A percentile compares a stretch with the other conserved stretches of the same genome.
Evolutionary conservation across 2,888 invertebrate species (phyloP).

Genomic region (Sialis fuliginosa): DNA sequence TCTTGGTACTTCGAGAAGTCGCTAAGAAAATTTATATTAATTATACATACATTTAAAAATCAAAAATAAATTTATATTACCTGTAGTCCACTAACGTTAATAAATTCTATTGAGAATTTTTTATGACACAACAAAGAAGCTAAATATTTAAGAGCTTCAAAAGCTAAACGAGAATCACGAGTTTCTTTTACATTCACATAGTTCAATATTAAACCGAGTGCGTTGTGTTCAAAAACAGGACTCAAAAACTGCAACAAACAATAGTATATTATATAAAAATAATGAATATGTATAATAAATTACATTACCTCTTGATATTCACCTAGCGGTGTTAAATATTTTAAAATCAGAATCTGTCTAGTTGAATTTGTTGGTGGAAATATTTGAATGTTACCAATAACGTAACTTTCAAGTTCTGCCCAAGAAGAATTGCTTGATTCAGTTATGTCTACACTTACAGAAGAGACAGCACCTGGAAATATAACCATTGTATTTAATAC

Average conservation of each 20-base stretch:
- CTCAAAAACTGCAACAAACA: slow-evolving; percentile 51
- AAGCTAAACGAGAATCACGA: slow-evolving; percentile 80
- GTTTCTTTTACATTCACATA: slow-evolving; percentile 81
- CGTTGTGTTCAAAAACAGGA: slow-evolving; percentile 85
- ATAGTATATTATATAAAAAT: slow-evolving; percentile 2
- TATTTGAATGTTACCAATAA: slow-evolving; percentile 79
- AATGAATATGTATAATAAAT: slow-evolving; percentile 1
- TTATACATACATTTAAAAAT: slow-evolving; percentile 1
- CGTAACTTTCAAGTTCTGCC: slow-evolving; percentile 77
- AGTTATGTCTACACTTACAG: slow-evolving; percentile 17
- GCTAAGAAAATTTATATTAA: slow-evolving; percentile 26
- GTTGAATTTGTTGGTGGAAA: slow-evolving; percentile 79
- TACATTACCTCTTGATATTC: slow-evolving; percentile 78
- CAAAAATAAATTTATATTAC: slow-evolving; percentile 19
- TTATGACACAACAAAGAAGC: slow-evolving; percentile 92
- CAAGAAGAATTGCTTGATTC: slow-evolving; percentile 76
- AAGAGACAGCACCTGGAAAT: slow-evolving; percentile 9
- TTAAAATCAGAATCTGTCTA: slow-evolving; percentile 78
- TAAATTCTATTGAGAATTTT: slow-evolving; percentile 93
- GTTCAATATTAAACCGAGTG: slow-evolving; percentile 73
- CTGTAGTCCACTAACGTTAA: slow-evolving; percentile 72
- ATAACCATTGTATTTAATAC: slow-evolving; percentile 3
- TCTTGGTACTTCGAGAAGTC: slow-evolving; percentile 73
- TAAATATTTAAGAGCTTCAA: slow-evolving; percentile 90
- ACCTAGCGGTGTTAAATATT: slow-evolving; percentile 92